Evolutionary conservation across 2,113 vertebrate species (phyloP).

Genomic region (Gnathonemus longibarbis): DNA sequence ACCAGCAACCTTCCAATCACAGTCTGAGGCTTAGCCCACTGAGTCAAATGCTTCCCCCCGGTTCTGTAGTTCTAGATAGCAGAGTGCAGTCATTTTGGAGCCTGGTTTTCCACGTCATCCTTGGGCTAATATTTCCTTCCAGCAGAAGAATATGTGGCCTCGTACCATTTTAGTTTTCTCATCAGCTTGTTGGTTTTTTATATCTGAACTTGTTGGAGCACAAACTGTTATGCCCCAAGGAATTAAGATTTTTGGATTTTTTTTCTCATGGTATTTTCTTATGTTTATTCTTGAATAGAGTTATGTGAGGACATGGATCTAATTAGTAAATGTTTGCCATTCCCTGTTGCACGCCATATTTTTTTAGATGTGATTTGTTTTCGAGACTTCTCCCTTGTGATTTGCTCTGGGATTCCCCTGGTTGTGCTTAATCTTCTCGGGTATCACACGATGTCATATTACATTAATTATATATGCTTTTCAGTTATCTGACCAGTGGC

Average conservation of each 20-base stretch:
- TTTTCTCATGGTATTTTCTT: neutral
- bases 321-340: neutral
- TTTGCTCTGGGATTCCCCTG: conserved; percentile 49
- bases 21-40: neutral
- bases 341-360: neutral
- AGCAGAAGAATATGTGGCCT: neutral
- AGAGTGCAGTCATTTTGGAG: neutral
- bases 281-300: neutral
- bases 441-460: conserved; percentile 37
- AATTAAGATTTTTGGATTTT: neutral
- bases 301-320: neutral
- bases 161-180: neutral
- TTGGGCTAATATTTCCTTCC: neutral
- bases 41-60: neutral
- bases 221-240: neutral
- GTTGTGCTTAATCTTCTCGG: conserved; percentile 37
- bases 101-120: neutral
- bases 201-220: neutral
- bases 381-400: conserved; percentile 33
- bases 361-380: neutral
- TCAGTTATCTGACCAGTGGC: neutral
- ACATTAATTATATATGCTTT: neutral
- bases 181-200: neutral
- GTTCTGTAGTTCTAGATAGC: neutral
- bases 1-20: neutral